phyloP scores from a whole-genome alignment of 1,140 invertebrate genomes.

The Vanessa atalanta region DNA sequence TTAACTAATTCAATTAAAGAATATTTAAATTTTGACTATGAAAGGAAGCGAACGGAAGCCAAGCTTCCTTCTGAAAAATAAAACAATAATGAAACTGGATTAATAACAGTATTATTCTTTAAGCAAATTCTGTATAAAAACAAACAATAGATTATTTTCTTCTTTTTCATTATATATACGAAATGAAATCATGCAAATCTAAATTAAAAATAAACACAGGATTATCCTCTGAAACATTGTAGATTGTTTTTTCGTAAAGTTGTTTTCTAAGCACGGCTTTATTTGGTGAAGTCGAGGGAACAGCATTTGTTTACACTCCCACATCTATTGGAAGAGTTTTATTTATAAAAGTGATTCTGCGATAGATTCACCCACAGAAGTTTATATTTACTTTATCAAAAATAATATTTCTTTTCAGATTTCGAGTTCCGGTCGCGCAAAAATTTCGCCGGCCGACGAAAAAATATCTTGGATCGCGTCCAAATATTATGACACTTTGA shows the following conservation, averaged over 20 bases:
- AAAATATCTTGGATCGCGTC: constrained; percentile 58
- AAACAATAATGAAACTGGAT: too few relatives aligned
- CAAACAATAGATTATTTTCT: not conserved
- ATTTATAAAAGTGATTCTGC: constrained; percentile 35
- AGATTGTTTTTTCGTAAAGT: constrained; percentile 2
- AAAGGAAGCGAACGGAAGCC: too few relatives aligned
- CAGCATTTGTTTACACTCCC: constrained; percentile 4
- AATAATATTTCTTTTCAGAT: constrained; percentile 66
- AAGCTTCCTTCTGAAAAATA: too few relatives aligned
- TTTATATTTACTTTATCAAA: constrained; percentile 53
- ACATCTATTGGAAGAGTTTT: constrained; percentile 11
- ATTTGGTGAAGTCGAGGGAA: not conserved
- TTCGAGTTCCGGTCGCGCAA: constrained; percentile 48
- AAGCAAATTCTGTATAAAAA: too few relatives aligned
- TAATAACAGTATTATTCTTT: too few relatives aligned
- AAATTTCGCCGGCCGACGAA: constrained; percentile 40
- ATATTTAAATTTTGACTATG: too few relatives aligned
- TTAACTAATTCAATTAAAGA: too few relatives aligned
- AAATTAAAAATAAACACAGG: constrained; percentile 15
- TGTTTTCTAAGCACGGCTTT: not conserved
- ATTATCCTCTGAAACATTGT: not conserved
- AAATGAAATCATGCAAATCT: constrained; percentile 10
- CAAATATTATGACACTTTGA: constrained; percentile 60
- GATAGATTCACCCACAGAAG: constrained; percentile 40
- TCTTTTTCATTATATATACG: not conserved